Base-by-base conservation (phyloP, 2,113 vertebrate species). In the Carollia perspicillata region DNA sequence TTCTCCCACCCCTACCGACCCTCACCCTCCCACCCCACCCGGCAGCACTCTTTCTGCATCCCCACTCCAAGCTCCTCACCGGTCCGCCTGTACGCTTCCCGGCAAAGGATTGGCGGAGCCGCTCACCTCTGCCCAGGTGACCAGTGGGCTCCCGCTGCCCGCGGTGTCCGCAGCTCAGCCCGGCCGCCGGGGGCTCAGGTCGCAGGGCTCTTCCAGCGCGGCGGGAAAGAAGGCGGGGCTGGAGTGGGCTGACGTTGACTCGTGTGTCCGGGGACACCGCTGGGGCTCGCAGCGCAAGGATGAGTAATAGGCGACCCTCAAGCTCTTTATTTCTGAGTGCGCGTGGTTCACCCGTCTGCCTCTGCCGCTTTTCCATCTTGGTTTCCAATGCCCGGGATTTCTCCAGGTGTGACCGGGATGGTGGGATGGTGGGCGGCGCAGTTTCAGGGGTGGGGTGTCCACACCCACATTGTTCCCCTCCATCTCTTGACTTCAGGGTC, bases 61-160 rank as follows among this genome's bases (percentile, higher is more conserved):
- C 60, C 47, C 88, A 22, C 8, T 55, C 49, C 40, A 0, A 60
- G 49, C 44, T 77, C 75, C 84, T 8, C 23, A 23, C 77, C 1
- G 6, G 33, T 12, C 13, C 8, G 23, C 47, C 7, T 18, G 51
- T 17, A 44, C 30, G 30, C 42, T 8, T 42, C 30, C 40, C 3
- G 0, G 58, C 71, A 17, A 28, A 22, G 58, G 26, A 22, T 2
- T 7, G 66, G 44, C 44, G 2, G 44, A n/a, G 92, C 55, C 9
- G 37, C 94, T 95, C 88, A 77, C 69, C 80, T 79, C 84, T 5
- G 42, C 55, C 65, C 81, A 2, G 88, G 66, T 6, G 88, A 49
- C 88, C 58, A 2, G 0, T 6, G 42, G 51, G 33, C 87, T 60
- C 9, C 6, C 23, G 40, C 71, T 3, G 60, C 79, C 5, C 8